A percentile compares a stretch with the other conserved stretches of the same genome.
Conservation (phyloP, 2,888 invertebrate species). For the Zaprionus obscuricornis region DNA sequence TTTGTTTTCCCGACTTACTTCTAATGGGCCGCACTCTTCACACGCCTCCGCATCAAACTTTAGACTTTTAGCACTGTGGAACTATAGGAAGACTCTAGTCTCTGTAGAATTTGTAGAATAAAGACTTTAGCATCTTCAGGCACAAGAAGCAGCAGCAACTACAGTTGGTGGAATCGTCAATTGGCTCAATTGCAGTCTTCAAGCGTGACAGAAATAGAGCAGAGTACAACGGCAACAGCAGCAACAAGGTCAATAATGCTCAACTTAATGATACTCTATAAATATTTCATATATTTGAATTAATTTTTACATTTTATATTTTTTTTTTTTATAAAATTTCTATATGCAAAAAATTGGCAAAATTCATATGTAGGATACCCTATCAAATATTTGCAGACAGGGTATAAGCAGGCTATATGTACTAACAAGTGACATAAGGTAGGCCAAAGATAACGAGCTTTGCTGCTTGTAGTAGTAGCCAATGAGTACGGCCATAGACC, state of each 20-base stretch:
- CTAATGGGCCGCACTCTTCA: slow-evolving; percentile 65
- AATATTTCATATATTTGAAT: too few relatives aligned
- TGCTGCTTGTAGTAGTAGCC: too few relatives aligned
- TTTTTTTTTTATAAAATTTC: too few relatives aligned
- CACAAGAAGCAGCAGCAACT: slow-evolving; percentile 63
- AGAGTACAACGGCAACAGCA: slow-evolving; percentile 49
- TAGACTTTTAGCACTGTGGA: background rate
- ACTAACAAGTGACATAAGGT: too few relatives aligned
- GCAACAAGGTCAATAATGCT: slow-evolving; percentile 51
- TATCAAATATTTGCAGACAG: too few relatives aligned
- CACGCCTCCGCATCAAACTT: slow-evolving; percentile 59
- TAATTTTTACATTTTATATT: too few relatives aligned
- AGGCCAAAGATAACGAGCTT: too few relatives aligned
- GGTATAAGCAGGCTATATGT: too few relatives aligned
- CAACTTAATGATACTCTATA: too few relatives aligned
- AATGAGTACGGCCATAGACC: too few relatives aligned
- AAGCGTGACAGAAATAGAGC: slow-evolving; percentile 79
- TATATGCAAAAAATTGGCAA: too few relatives aligned
- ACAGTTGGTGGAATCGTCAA: slow-evolving; percentile 70
- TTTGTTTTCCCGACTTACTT: slow-evolving; percentile 43
- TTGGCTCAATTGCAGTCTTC: slow-evolving; percentile 79
- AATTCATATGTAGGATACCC: too few relatives aligned
- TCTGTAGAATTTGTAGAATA: slow-evolving; percentile 15
- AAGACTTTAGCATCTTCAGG: slow-evolving; percentile 57
- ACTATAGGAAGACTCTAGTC: background rate